A percentile compares a stretch with the other conserved stretches of the same genome.
Evolutionary conservation across 2,113 vertebrate genomes (phyloP).

Genomic region (Corvus cornix): DNA sequence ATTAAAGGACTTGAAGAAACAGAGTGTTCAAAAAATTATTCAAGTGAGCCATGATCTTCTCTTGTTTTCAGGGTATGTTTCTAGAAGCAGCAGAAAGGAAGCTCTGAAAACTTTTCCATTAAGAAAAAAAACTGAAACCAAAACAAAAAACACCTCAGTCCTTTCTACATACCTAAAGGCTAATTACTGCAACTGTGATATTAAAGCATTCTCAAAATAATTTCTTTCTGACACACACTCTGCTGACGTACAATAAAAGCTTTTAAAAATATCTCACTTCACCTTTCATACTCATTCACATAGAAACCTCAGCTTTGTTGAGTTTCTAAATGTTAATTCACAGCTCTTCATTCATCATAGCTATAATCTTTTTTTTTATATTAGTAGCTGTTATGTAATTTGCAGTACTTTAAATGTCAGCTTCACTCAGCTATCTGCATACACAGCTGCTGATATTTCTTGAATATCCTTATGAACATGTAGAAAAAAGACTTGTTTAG

Average conservation of each 20-base stretch:
- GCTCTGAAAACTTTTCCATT: not conserved
- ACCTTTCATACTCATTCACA: slow-evolving; percentile 23
- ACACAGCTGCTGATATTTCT: not conserved
- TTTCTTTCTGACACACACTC: slow-evolving; percentile 5
- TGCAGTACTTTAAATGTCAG: slow-evolving; percentile 25
- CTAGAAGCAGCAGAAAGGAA: not conserved
- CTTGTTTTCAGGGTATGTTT: not conserved
- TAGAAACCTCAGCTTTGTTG: not conserved
- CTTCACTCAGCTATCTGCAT: not conserved
- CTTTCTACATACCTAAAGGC: not conserved
- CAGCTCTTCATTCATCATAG: not conserved
- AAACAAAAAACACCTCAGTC: not conserved
- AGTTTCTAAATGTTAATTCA: slow-evolving; percentile 53
- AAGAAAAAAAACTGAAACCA: not conserved
- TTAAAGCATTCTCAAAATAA: slow-evolving; percentile 9
- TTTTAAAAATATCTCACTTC: slow-evolving; percentile 27
- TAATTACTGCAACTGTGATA: slow-evolving; percentile 16
- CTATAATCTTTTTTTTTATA: not conserved
- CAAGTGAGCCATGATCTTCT: not conserved
- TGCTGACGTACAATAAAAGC: not conserved
- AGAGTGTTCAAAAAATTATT: not conserved
- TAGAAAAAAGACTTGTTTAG: not conserved
- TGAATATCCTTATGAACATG: not conserved
- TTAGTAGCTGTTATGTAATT: not conserved
- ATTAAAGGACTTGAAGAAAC: not conserved